Conservation (phyloP, 2,113 vertebrate species). For the Toxotes chatareus region DNA sequence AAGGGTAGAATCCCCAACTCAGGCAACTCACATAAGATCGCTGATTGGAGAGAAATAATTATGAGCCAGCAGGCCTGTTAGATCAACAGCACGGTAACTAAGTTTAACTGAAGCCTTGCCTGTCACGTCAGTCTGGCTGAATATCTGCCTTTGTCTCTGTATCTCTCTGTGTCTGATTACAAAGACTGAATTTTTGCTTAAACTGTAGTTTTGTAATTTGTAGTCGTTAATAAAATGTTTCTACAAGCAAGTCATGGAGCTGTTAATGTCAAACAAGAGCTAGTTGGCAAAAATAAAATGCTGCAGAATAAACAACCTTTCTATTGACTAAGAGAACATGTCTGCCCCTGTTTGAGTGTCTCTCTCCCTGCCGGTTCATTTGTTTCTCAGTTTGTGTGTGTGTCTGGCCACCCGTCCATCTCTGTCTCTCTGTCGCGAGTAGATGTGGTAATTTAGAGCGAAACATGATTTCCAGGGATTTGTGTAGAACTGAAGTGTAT, state of each 20-base stretch:
- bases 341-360: not conserved
- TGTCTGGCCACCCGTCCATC: not conserved
- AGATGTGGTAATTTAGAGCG: slow-evolving; percentile 16
- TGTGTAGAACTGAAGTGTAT: slow-evolving; percentile 30
- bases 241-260: not conserved
- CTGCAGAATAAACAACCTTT: not conserved
- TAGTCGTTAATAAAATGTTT: not conserved
- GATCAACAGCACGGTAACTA: slow-evolving; percentile 49
- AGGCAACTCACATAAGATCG: slow-evolving; percentile 25
- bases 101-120: slow-evolving; percentile 47
- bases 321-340: not conserved
- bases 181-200: not conserved
- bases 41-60: slow-evolving; percentile 70
- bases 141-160: slow-evolving; percentile 1
- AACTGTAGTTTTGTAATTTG: not conserved
- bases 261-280: not conserved
- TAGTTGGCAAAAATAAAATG: not conserved
- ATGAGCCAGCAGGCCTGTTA: slow-evolving; percentile 56
- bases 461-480: slow-evolving; percentile 32
- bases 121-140: slow-evolving; percentile 9
- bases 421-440: not conserved
- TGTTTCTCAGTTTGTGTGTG: not conserved
- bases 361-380: not conserved
- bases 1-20: slow-evolving; percentile 46
- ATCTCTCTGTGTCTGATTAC: not conserved